phyloP scores from a whole-genome alignment of 2,888 invertebrate genomes.

The Aquatica leii region DNA sequence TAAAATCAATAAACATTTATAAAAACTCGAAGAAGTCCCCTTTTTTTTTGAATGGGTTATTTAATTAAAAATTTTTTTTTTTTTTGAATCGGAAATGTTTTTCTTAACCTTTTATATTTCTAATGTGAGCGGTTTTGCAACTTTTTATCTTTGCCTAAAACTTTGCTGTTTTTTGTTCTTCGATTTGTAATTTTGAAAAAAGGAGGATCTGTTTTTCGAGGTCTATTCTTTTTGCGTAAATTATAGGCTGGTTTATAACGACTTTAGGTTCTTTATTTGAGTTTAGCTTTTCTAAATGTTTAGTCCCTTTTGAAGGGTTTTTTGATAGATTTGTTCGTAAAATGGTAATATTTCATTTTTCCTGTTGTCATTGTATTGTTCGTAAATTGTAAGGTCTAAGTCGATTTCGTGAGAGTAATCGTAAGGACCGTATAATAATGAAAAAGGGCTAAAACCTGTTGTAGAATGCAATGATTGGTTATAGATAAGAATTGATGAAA shows the following conservation, averaged over 20 bases:
- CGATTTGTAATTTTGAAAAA: slow-evolving; percentile 15
- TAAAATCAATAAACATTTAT: too few species aligned
- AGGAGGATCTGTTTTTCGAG: slow-evolving; percentile 4
- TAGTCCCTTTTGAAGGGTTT: slow-evolving; percentile 22
- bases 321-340: slow-evolving; percentile 30
- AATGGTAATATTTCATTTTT: slow-evolving; percentile 39
- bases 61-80: too few species aligned
- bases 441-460: slow-evolving; percentile 35
- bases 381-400: slow-evolving; percentile 35
- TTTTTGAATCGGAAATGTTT: slow-evolving; percentile 4
- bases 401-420: slow-evolving; percentile 41
- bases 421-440: slow-evolving; percentile 39
- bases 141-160: slow-evolving; percentile 31
- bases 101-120: slow-evolving; percentile 17
- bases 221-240: not conserved
- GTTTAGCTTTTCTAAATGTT: slow-evolving; percentile 6
- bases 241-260: not conserved
- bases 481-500: slow-evolving; percentile 12
- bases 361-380: slow-evolving; percentile 38
- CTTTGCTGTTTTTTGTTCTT: slow-evolving; percentile 21
- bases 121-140: slow-evolving; percentile 1
- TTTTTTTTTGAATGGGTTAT: too few species aligned
- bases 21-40: too few species aligned
- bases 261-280: not conserved
- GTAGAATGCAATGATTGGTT: slow-evolving; percentile 28